Evolutionary conservation across 2,888 invertebrate species (phyloP).

Genomic region (Poecilobothrus nobilitatus): DNA sequence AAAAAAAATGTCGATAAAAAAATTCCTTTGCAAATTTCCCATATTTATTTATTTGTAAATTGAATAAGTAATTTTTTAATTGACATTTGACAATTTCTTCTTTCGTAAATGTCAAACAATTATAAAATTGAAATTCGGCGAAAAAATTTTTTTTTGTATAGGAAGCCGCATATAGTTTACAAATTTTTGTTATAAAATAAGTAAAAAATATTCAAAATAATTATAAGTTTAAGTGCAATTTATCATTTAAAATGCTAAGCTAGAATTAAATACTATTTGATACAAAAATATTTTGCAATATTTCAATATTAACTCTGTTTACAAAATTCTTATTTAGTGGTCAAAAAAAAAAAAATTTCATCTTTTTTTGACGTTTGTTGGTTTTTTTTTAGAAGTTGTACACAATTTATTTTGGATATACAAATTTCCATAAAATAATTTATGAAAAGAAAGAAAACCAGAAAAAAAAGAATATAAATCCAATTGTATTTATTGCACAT

Average conservation of each 20-base stretch:
- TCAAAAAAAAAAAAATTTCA: background rate
- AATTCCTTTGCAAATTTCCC: no score
- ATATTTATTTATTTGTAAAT: no score
- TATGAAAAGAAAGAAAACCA: background rate
- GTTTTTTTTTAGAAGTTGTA: background rate
- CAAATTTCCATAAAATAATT: background rate
- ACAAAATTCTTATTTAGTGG: background rate
- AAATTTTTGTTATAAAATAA: background rate
- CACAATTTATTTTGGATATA: background rate
- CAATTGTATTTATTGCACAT: background rate
- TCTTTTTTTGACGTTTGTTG: background rate
- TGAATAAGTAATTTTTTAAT: no score
- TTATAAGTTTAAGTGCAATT: background rate
- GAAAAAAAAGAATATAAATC: background rate
- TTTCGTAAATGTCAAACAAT: background rate
- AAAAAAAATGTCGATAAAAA: no score
- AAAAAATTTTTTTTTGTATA: background rate
- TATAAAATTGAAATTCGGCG: background rate
- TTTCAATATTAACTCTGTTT: background rate
- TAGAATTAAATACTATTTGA: background rate
- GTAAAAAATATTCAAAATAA: background rate
- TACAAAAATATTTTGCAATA: background rate
- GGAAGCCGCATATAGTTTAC: background rate
- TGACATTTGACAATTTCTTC: background rate
- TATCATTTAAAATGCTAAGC: background rate